phyloP scores from a whole-genome alignment of 1,140 invertebrate genomes.

The Choristoneura fumiferana region DNA sequence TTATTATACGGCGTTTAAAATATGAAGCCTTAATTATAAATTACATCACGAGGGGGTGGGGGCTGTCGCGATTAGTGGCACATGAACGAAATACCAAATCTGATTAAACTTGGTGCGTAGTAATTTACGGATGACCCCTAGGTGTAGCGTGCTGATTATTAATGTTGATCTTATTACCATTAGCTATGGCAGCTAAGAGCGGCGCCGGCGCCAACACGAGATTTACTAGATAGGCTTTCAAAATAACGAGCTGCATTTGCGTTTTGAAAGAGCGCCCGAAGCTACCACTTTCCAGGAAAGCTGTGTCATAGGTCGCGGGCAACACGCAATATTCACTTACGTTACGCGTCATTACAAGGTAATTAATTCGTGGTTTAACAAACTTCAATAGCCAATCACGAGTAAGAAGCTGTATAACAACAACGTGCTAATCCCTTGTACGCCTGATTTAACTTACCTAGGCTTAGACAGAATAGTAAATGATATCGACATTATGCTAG shows the following conservation, averaged over 20 bases:
- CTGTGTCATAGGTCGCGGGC: conserved; percentile 40
- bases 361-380: conserved; percentile 45
- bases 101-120: too few relatives aligned
- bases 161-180: conserved; percentile 5
- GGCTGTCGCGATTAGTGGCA: too few relatives aligned
- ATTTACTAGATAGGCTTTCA: conserved; percentile 42
- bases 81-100: too few relatives aligned
- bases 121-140: not conserved
- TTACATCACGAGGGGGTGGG: too few relatives aligned
- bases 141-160: not conserved
- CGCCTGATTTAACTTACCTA: not conserved
- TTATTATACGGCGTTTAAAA: too few relatives aligned
- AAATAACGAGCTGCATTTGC: conserved; percentile 43
- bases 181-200: conserved; percentile 2
- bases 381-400: conserved; percentile 37
- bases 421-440: not conserved
- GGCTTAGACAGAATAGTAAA: too few relatives aligned
- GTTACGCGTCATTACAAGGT: conserved; percentile 42
- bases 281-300: conserved; percentile 47
- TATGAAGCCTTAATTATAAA: too few relatives aligned
- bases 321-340: conserved; percentile 40
- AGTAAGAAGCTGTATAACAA: conserved; percentile 26
- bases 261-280: conserved; percentile 39
- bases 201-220: not conserved
- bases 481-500: too few relatives aligned